These are phyloP conservation scores for Enteromius anoplus DNA, from an alignment of 2,797 vertebrate genomes.

Conservation along the genomic window DNA sequence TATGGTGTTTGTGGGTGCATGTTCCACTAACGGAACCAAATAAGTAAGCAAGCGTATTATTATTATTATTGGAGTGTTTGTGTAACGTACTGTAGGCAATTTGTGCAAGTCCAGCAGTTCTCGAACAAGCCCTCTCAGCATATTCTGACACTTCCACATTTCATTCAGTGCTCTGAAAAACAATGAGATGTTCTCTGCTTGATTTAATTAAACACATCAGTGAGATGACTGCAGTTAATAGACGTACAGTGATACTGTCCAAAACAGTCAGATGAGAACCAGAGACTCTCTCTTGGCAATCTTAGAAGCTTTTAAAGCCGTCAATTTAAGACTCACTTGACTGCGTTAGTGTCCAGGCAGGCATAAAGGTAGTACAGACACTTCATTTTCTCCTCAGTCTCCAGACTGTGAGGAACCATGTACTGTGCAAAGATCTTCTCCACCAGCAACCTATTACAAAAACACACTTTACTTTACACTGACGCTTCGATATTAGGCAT, in stretches of 20 bases:
- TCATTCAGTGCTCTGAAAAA: conserved; percentile 92
- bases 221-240: conserved; percentile 6
- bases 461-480: neutral
- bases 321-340: conserved; percentile 80
- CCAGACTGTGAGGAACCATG: conserved; percentile 97
- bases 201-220: conserved; percentile 1
- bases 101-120: conserved; percentile 97
- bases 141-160: conserved; percentile 99
- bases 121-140: conserved; percentile 93
- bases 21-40: neutral
- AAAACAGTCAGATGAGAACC: neutral
- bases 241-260: neutral
- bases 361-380: conserved; percentile 99
- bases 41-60: neutral
- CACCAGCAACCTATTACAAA: conserved; percentile 85
- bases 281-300: neutral
- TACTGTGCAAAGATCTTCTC: conserved; percentile 99
- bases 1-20: neutral
- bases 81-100: conserved; percentile 84
- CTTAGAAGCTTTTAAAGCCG: conserved; percentile 7
- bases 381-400: conserved; percentile 99
- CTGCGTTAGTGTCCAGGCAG: conserved; percentile 97
- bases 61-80: neutral
- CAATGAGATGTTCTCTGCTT: neutral
- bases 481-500: neutral